A percentile compares a stretch with the other conserved stretches of the same genome.
Evolutionary conservation across 1,140 invertebrate genomes (phyloP).

Genomic region (Paraescarpia echinospica): DNA sequence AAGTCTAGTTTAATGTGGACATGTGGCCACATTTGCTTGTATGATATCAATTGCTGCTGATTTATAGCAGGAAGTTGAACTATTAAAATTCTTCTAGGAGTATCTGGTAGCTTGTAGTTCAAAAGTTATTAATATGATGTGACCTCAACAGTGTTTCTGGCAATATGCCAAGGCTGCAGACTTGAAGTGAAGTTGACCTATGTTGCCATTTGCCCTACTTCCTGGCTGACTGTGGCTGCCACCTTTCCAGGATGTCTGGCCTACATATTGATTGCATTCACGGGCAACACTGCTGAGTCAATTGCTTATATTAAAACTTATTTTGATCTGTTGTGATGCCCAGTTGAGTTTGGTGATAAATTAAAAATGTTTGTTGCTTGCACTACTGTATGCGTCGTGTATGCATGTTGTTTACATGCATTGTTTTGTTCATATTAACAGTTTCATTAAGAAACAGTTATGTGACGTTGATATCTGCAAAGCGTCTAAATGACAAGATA

Average conservation of each 20-base stretch:
- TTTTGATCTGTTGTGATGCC: background rate
- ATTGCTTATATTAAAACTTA: background rate
- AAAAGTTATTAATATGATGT: background rate
- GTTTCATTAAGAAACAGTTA: background rate
- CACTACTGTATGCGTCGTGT: background rate
- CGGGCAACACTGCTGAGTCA: background rate
- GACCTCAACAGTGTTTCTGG: background rate
- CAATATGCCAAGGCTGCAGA: background rate
- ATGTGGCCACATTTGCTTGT: background rate
- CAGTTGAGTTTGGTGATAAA: background rate
- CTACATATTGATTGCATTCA: background rate
- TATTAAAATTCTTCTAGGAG: background rate
- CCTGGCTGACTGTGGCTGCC: background rate
- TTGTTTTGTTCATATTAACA: background rate
- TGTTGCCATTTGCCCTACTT: background rate
- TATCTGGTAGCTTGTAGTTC: background rate
- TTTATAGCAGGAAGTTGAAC: background rate
- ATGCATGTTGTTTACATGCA: background rate
- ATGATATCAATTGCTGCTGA: background rate
- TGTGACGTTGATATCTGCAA: background rate
- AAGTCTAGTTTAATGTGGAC: no score
- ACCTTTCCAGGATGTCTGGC: background rate
- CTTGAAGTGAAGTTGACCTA: background rate
- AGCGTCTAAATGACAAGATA: background rate
- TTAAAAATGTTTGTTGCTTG: background rate